Evolutionary conservation across 35 echinoderm and acorn worm genomes (phyloP).

Genomic region (Lytechinus variegatus): DNA sequence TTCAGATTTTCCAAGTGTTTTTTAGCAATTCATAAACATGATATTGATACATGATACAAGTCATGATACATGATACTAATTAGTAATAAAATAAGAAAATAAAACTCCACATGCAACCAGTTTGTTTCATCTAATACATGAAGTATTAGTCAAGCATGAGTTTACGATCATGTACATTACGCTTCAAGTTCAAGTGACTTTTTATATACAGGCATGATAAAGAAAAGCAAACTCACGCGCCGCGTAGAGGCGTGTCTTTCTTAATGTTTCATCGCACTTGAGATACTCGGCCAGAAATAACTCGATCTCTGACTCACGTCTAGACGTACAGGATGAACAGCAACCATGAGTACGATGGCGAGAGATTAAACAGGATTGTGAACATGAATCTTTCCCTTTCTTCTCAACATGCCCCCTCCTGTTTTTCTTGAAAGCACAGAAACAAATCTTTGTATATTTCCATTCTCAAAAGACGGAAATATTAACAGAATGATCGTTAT

Average conservation of each 20-base stretch:
- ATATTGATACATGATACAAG: too few relatives aligned
- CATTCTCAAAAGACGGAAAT: not conserved
- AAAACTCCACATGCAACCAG: too few relatives aligned
- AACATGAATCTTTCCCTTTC: not conserved
- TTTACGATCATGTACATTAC: too few relatives aligned
- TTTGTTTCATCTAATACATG: too few relatives aligned
- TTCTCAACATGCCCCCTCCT: not conserved
- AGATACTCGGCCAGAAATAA: not conserved
- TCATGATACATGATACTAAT: too few relatives aligned
- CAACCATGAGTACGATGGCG: not conserved
- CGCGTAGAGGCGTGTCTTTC: not conserved
- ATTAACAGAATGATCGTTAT: not conserved
- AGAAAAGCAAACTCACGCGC: slow-evolving; percentile 5
- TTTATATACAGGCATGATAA: too few relatives aligned
- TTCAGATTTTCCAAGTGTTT: too few relatives aligned
- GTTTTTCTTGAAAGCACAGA: not conserved
- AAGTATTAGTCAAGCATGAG: too few relatives aligned
- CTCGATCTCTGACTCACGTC: not conserved
- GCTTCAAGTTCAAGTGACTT: too few relatives aligned
- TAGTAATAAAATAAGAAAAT: too few relatives aligned
- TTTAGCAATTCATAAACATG: too few relatives aligned
- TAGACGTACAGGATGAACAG: not conserved
- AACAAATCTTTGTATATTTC: not conserved
- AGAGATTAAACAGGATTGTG: not conserved
- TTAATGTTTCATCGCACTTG: not conserved